phyloP scores from a whole-genome alignment of 1,140 invertebrate species.

The Spodoptera frugiperda region DNA sequence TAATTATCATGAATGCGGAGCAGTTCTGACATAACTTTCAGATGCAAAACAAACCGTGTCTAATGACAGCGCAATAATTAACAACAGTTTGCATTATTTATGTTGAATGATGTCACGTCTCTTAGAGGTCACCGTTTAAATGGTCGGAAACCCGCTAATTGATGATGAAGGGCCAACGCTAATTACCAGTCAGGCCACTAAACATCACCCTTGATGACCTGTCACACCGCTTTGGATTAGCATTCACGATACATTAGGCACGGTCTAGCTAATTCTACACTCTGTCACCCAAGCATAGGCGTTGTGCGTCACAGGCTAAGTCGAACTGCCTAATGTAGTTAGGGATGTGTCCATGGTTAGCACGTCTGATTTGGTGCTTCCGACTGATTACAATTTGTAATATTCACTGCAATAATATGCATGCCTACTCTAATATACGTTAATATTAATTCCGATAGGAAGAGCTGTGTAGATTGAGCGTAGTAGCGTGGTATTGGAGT shows the following conservation, averaged over 20 bases:
- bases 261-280: not conserved
- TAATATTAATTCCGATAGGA: too few relatives aligned
- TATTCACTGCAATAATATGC: too few relatives aligned
- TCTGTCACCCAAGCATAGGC: not conserved
- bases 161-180: slow-evolving; percentile 3
- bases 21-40: slow-evolving; percentile 30
- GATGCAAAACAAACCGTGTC: slow-evolving; percentile 25
- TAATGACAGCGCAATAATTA: slow-evolving; percentile 35
- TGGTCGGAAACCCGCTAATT: slow-evolving; percentile 24
- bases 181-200: slow-evolving; percentile 15
- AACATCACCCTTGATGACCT: slow-evolving; percentile 8
- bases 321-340: slow-evolving; percentile 8
- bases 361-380: not conserved
- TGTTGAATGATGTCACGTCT: slow-evolving; percentile 14
- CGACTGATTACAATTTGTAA: not conserved
- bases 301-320: not conserved
- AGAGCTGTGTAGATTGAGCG: too few relatives aligned
- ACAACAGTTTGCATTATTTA: slow-evolving; percentile 12
- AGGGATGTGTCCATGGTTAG: slow-evolving; percentile 13
- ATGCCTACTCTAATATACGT: too few relatives aligned
- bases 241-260: slow-evolving; percentile 35
- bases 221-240: slow-evolving; percentile 17
- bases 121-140: slow-evolving; percentile 30
- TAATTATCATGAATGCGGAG: slow-evolving; percentile 27
- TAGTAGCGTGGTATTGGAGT: too few relatives aligned